Percentiles rank a stretch among this genome's conserved stretches.
These are phyloP conservation scores for western clawed frog (Xenopus tropicalis) DNA, from an alignment of 2,113 vertebrate species.

Conservation along the genomic window DNA sequence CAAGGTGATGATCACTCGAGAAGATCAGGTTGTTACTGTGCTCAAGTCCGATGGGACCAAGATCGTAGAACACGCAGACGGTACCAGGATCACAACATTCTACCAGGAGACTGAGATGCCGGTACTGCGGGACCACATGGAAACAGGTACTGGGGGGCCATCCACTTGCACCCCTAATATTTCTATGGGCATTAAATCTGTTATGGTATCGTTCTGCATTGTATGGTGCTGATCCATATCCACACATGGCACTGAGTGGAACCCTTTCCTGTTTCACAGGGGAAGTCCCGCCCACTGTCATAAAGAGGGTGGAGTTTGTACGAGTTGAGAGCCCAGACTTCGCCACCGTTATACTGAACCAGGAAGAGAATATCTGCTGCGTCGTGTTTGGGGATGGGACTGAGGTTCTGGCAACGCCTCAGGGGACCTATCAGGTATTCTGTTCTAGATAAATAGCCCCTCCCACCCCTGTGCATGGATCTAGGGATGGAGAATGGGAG, in stretches of 20 bases:
- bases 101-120: slow-evolving; percentile 59
- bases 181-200: too few species aligned
- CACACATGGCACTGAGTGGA: too few species aligned
- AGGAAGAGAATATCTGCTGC: slow-evolving; percentile 65
- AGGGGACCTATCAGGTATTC: slow-evolving; percentile 77
- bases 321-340: slow-evolving; percentile 76
- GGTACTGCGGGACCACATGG: slow-evolving; percentile 11
- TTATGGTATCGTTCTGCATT: too few species aligned
- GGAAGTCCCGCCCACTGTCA: slow-evolving; percentile 2
- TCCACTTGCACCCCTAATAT: not conserved
- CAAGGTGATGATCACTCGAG: slow-evolving; percentile 81
- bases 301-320: slow-evolving; percentile 62
- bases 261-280: slow-evolving; percentile 42
- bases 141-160: slow-evolving; percentile 50
- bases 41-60: slow-evolving; percentile 65
- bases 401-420: slow-evolving; percentile 70
- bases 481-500: too few species aligned
- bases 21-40: slow-evolving; percentile 79
- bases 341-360: slow-evolving; percentile 74
- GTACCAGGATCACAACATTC: slow-evolving; percentile 84
- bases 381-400: slow-evolving; percentile 81
- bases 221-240: too few species aligned
- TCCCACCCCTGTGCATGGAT: not conserved
- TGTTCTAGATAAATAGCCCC: slow-evolving; percentile 16
- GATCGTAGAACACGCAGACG: slow-evolving; percentile 85